Conservation (phyloP, 1,140 invertebrate genomes). For the Bombus confusus region DNA sequence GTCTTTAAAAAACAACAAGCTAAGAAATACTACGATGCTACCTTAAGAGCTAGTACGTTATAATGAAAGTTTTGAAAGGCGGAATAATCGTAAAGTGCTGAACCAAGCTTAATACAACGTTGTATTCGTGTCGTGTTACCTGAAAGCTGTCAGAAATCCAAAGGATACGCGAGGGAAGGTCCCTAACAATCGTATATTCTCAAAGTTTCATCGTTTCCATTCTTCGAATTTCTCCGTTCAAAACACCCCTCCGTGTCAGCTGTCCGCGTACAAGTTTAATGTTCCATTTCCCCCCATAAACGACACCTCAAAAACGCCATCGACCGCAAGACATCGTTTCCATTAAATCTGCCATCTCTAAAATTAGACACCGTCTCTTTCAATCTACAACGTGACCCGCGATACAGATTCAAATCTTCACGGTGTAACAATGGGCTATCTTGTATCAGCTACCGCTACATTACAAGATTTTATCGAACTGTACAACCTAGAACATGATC, state of each 20-base stretch:
- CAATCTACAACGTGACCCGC: neutral
- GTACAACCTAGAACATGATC: neutral
- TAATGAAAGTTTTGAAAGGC: neutral
- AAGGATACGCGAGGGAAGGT: conserved; percentile 1
- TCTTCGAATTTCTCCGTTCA: conserved; percentile 14
- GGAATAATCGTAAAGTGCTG: neutral
- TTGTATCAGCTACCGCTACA: conserved; percentile 13
- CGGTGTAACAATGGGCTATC: conserved; percentile 9
- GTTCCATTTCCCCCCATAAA: neutral
- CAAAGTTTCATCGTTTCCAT: conserved; percentile 16
- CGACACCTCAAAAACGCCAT: conserved; percentile 3
- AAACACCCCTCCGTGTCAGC: neutral
- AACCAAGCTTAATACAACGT: conserved; percentile 1
- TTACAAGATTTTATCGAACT: conserved; percentile 21
- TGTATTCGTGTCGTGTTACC: conserved; percentile 24
- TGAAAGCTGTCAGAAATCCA: conserved; percentile 41
- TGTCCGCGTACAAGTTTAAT: conserved; percentile 18
- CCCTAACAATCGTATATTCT: conserved; percentile 9
- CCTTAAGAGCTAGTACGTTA: too few relatives aligned
- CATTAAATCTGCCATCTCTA: neutral
- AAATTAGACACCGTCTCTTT: conserved; percentile 1
- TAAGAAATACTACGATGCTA: neutral
- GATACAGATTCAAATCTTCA: conserved; percentile 15
- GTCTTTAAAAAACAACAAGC: neutral
- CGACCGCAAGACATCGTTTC: neutral